These are phyloP conservation scores for Galeruca laticollis DNA, from an alignment of 2,888 invertebrate genomes.

Conservation along the genomic window DNA sequence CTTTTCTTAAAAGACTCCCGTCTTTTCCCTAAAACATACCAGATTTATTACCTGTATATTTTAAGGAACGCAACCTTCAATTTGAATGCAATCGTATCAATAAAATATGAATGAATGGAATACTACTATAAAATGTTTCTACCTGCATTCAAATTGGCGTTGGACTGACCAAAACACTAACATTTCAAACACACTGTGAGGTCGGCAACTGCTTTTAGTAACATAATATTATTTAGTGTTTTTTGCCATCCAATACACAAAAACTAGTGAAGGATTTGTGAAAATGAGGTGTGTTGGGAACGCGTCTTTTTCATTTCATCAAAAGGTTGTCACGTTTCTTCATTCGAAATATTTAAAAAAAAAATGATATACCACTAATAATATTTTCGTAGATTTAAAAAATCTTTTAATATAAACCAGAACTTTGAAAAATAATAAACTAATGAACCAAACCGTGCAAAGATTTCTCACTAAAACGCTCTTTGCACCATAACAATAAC, in stretches of 20 bases:
- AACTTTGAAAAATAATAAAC: slow-evolving; percentile 2
- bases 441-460: slow-evolving; percentile 19
- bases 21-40: slow-evolving; percentile 60
- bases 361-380: slow-evolving; percentile 15
- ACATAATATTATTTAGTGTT: slow-evolving; percentile 33
- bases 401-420: slow-evolving; percentile 10
- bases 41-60: slow-evolving; percentile 52
- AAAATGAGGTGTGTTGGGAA: slow-evolving; percentile 45
- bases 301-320: slow-evolving; percentile 43
- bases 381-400: slow-evolving; percentile 10
- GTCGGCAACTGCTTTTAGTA: slow-evolving; percentile 16
- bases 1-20: slow-evolving; percentile 78
- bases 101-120: slow-evolving; percentile 22
- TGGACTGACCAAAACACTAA: slow-evolving; percentile 43
- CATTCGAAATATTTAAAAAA: slow-evolving; percentile 14
- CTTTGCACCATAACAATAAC: slow-evolving; percentile 17
- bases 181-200: slow-evolving; percentile 13
- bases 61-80: slow-evolving; percentile 37
- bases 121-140: slow-evolving; percentile 26
- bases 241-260: slow-evolving; percentile 39
- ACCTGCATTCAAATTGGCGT: slow-evolving; percentile 45
- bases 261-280: slow-evolving; percentile 42
- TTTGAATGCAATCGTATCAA: slow-evolving; percentile 40
- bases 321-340: slow-evolving; percentile 45
- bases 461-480: slow-evolving; percentile 5